phyloP scores from a whole-genome alignment of 2,113 vertebrate genomes.

The Acanthochromis polyacanthus region DNA sequence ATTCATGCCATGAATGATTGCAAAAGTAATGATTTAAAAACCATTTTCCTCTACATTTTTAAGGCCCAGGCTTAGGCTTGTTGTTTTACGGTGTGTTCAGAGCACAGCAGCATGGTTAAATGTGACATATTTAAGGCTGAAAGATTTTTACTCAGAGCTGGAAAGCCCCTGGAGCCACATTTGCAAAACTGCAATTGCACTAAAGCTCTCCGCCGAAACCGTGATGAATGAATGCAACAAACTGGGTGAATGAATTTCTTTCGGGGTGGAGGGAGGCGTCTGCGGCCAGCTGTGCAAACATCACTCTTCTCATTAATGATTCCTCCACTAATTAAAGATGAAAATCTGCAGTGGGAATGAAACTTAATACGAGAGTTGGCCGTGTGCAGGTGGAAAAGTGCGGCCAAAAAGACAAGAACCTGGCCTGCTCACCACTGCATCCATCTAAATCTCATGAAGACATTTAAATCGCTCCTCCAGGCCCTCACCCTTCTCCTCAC shows the following conservation, averaged over 20 bases:
- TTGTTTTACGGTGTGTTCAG: neutral
- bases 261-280: neutral
- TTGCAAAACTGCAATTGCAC: neutral
- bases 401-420: too few species aligned
- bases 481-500: constrained; percentile 38
- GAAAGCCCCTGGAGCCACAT: constrained; percentile 8
- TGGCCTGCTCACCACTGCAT: constrained; percentile 6
- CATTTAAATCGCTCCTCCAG: neutral
- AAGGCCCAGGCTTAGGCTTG: too few species aligned
- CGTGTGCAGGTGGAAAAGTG: neutral
- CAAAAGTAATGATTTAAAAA: too few species aligned
- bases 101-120: constrained; percentile 5
- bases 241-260: neutral
- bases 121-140: neutral
- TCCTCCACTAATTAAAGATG: neutral
- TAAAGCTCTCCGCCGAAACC: constrained; percentile 18
- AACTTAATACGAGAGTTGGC: neutral
- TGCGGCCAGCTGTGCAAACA: constrained; percentile 7
- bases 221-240: constrained; percentile 1
- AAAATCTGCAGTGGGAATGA: neutral
- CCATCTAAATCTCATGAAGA: constrained; percentile 22
- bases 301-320: neutral
- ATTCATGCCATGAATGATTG: too few species aligned
- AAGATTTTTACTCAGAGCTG: neutral
- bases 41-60: too few species aligned